Evolutionary conservation across 1,140 invertebrate species (phyloP), one percentile per base, ranked within the genome.

Genomic region (Drosophila erecta): DNA sequence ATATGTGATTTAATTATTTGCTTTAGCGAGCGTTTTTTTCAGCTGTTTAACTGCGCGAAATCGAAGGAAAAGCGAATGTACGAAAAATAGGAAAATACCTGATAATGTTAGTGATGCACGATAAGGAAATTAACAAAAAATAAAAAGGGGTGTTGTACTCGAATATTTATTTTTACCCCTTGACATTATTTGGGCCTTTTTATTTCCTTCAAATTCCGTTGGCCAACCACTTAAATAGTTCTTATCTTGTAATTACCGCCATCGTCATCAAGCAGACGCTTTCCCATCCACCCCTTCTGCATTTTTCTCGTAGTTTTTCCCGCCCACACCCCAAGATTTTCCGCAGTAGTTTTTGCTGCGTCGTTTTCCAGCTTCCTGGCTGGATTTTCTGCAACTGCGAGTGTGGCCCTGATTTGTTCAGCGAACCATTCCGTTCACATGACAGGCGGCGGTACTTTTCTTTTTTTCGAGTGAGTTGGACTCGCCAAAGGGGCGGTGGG

Each of bases 181-280:
- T 12, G 64, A 24, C 27, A 49, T 17, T 30, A 30, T 27, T 40
- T 30, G 2, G n/a, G 14, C 24, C 35, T n/a, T 27, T 57, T 30
- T 33, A 27, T 8, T 43, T 56, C 10, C n/a, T 30, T 12, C 35
- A 15, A 30, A 41, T 41, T 59, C 53, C 76, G 43, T 43, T 61
- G 50, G 57, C 53, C 47, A 74, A 81, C 74, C 83, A 87, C 83
- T 86, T 87, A 79, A 81, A 86, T 87, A 86, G 83, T 86, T 86
- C 81, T 89, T 87, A 87, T 87, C 84, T 79, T 83, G 79, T 89
- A 89, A 89, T 89, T 89, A 89, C 84, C 79, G 79, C 76, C 76
- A 77, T 74, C 86, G 84, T 83, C 80, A 66, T 69, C 80, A 64
- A 64, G 77, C 83, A 83, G 84, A 83, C 84, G 73, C 84, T 71